Percentiles rank a stretch among this genome's conserved stretches.
Conservation (phyloP, 2,113 vertebrate genomes). For the Phylloscopus trochiloides region DNA sequence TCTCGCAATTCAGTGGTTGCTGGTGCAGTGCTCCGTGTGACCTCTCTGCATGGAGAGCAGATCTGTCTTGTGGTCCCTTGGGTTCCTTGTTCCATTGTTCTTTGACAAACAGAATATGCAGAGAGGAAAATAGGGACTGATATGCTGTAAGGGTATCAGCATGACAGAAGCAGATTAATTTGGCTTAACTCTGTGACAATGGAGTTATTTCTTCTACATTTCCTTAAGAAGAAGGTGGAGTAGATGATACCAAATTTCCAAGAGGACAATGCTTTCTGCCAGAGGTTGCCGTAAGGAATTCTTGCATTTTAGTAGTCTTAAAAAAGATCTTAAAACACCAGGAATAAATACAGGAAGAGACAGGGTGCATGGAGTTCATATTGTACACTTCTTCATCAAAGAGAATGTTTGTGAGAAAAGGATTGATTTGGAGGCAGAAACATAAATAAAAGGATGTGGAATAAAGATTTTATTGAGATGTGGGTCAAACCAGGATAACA, state of each 20-base stretch:
- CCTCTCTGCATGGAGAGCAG: neutral
- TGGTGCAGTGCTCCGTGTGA: fast-evolving
- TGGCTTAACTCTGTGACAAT: neutral
- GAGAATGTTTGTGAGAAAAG: neutral
- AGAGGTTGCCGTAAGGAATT: neutral
- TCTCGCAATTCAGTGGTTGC: fast-evolving
- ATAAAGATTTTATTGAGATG: neutral
- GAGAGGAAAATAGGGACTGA: neutral
- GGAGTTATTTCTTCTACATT: neutral
- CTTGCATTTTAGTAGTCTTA: neutral
- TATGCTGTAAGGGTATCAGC: neutral
- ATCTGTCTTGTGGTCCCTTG: neutral
- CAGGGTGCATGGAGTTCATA: neutral
- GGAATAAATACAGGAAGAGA: neutral
- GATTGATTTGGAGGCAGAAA: neutral
- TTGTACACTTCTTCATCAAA: neutral
- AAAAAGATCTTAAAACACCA: neutral
- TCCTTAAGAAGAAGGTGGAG: neutral
- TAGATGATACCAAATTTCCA: neutral
- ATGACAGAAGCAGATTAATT: neutral
- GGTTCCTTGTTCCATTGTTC: neutral
- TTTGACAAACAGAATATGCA: neutral
- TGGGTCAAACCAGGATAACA: neutral
- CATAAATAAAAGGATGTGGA: neutral
- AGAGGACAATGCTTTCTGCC: neutral